Evolutionary conservation across 2,797 vertebrate species (phyloP), one percentile per base, ranked within the genome.

Genomic region (Sebastes matsubarae): DNA sequence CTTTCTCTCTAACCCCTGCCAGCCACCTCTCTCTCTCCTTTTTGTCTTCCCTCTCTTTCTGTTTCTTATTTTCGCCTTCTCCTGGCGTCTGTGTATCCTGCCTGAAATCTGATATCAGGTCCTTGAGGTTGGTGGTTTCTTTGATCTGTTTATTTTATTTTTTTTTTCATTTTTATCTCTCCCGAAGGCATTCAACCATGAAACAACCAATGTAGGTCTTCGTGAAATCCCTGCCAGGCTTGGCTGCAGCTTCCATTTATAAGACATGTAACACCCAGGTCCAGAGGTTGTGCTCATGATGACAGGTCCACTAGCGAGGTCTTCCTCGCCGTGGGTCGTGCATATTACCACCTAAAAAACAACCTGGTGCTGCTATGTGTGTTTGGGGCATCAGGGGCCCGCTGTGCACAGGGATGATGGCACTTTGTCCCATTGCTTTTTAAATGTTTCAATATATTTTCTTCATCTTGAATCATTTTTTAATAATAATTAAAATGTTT

Each of bases 111-210:
- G 60, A 83, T 68, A 73, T 72, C 25, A 46, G 68, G 81, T 64
- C 74, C 27, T 79, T 20, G 30, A 67, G 46, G 65, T 72, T 73
- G 27, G 38, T 13, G 57, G 52, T 61, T 72, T 77, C 75, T 86
- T 79, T 86, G 73, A 88, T 82, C 68, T 67, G 61, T 85, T 82
- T 88, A 77, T 78, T 77, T 60, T 50, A 54, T 32, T 60, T 65
- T 72, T 46, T 36, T 46, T 77, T 64, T 16, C 13, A n/a, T 58
- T 73, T 6, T n/a, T 30, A 13, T 84, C 83, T 87, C 50, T 46
- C 73, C 68, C 10, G 3, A 36, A 79, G 71, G 68, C 70, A 38
- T 77, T 82, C 64, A 70, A 57, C 77, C 36, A n/a, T 16, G 6
- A 85, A 80, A 68, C 75, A 79, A 77, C 66, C 34, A 54, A n/a